Evolutionary conservation across 2,797 vertebrate genomes (phyloP).

Genomic region (Sebastes steindachneri): DNA sequence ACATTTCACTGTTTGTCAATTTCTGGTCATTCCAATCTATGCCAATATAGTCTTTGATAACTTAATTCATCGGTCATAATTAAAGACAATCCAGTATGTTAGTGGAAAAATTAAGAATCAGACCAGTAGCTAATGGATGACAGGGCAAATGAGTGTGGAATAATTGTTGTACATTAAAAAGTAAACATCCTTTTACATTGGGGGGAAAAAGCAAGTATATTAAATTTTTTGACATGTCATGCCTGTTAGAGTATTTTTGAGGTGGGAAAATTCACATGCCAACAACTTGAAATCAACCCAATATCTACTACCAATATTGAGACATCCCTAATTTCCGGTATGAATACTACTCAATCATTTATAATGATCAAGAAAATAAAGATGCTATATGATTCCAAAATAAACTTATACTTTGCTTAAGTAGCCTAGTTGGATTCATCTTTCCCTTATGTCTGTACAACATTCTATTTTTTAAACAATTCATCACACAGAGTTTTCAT

Average conservation of each 20-base stretch:
- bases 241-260: slow-evolving; percentile 14
- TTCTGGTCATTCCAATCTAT: background rate
- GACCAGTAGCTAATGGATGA: slow-evolving; percentile 1
- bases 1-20: slow-evolving; percentile 6
- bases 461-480: slow-evolving; percentile 32
- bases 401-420: slow-evolving; percentile 46
- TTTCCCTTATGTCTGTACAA: slow-evolving; percentile 47
- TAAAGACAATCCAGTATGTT: slow-evolving; percentile 3
- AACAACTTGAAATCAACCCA: slow-evolving; percentile 34
- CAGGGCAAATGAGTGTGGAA: slow-evolving; percentile 11
- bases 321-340: slow-evolving; percentile 22
- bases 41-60: background rate
- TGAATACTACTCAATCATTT: slow-evolving; percentile 15
- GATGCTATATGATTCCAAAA: slow-evolving; percentile 39
- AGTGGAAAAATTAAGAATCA: slow-evolving; percentile 15
- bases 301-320: slow-evolving; percentile 31
- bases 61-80: background rate
- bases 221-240: slow-evolving; percentile 19
- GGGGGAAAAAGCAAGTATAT: background rate
- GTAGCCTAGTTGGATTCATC: slow-evolving; percentile 16
- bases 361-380: slow-evolving; percentile 29
- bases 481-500: slow-evolving; percentile 36
- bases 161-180: slow-evolving; percentile 23
- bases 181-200: slow-evolving; percentile 13
- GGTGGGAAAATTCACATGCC: slow-evolving; percentile 36